Conservation (phyloP, 2,113 vertebrate species). For the Pimephales promelas region DNA sequence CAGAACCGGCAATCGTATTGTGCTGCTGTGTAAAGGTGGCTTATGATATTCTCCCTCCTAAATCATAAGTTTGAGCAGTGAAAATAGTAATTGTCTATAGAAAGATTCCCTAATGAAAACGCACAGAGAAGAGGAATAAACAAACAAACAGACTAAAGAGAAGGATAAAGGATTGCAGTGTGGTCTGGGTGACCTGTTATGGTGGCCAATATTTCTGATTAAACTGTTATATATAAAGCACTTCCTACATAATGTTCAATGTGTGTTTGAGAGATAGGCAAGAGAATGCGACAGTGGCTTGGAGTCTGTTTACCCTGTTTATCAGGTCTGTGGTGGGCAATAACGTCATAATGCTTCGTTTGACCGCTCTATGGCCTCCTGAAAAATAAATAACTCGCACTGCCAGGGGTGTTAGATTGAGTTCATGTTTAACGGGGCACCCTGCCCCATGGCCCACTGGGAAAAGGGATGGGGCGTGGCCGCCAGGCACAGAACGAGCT, state of each 20-base stretch:
- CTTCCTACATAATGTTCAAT: constrained; percentile 33
- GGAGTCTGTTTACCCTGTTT: constrained; percentile 41
- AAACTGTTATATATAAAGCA: constrained; percentile 37
- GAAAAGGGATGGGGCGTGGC: constrained; percentile 68
- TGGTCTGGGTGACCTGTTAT: background rate
- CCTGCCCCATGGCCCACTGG: constrained; percentile 64
- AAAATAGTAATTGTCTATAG: background rate
- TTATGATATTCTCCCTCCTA: background rate
- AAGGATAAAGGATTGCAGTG: constrained; percentile 28
- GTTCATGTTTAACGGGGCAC: constrained; percentile 53
- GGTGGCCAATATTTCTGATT: constrained; percentile 13
- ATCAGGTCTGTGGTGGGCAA: constrained; percentile 45
- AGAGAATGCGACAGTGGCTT: constrained; percentile 27
- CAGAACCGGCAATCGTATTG: no score
- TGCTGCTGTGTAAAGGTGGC: no score
- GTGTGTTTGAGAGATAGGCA: constrained; percentile 37
- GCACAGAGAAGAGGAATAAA: background rate
- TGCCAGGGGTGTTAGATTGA: constrained; percentile 47
- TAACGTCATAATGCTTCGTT: constrained; percentile 48
- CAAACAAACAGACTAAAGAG: background rate
- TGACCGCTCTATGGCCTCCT: constrained; percentile 42
- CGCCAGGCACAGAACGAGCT: constrained; percentile 70
- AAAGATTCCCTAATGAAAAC: background rate
- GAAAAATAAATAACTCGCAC: constrained; percentile 35
- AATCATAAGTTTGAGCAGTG: background rate